Conservation (phyloP, 2,797 vertebrate genomes). For the Fratercula arctica region DNA sequence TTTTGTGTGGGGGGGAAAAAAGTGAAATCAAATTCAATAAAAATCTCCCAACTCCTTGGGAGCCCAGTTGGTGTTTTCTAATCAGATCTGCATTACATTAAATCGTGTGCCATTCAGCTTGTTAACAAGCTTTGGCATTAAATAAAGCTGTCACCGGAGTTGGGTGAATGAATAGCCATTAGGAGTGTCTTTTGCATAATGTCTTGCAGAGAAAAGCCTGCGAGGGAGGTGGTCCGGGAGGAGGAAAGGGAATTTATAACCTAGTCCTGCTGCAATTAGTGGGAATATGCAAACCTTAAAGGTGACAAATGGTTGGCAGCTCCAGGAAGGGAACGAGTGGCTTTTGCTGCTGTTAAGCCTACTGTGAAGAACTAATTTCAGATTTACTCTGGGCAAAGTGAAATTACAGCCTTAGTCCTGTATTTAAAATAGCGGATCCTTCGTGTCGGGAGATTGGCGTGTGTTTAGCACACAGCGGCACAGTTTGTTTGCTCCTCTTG, state of each 20-base stretch:
- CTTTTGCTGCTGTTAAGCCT: conserved; percentile 33
- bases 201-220: conserved; percentile 54
- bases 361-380: conserved; percentile 38
- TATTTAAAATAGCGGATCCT: neutral
- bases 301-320: conserved; percentile 58
- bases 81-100: conserved; percentile 85
- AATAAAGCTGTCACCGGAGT: conserved; percentile 80
- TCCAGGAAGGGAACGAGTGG: conserved; percentile 9
- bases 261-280: conserved; percentile 62
- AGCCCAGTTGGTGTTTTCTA: conserved; percentile 80
- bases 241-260: conserved; percentile 74
- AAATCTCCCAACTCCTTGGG: conserved; percentile 48
- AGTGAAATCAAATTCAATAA: conserved; percentile 53
- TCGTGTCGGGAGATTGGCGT: neutral
- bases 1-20: conserved; percentile 23
- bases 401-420: neutral
- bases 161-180: conserved; percentile 78
- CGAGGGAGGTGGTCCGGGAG: conserved; percentile 66
- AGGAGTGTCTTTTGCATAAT: conserved; percentile 69
- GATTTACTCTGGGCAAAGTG: neutral
- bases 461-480: neutral
- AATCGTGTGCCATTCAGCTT: conserved; percentile 76
- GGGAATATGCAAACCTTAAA: conserved; percentile 67
- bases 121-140: conserved; percentile 83
- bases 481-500: neutral